phyloP scores from a whole-genome alignment of 2,888 invertebrate species.

The Eumacrocentrus americanus region DNA sequence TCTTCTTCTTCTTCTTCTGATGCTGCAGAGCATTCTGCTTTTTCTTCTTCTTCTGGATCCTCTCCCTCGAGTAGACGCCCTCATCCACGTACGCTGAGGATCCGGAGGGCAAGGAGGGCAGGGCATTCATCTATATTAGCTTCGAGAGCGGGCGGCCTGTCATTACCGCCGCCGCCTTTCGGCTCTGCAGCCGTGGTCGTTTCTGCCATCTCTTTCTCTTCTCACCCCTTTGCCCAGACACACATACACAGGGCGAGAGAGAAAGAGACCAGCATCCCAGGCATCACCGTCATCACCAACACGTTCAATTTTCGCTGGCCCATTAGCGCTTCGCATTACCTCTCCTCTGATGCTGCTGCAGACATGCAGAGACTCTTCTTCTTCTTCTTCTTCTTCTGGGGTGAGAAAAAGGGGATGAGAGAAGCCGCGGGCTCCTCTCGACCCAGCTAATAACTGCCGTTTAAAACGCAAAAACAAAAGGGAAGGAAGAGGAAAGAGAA shows the following conservation, averaged over 20 bases:
- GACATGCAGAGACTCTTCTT: too few relatives aligned
- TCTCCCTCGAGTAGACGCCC: constrained; percentile 16
- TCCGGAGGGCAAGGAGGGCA: constrained; percentile 59
- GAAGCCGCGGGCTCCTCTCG: constrained; percentile 30
- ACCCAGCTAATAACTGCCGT: constrained; percentile 56
- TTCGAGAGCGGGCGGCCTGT: constrained; percentile 62
- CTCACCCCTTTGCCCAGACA: neutral
- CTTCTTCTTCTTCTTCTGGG: too few relatives aligned
- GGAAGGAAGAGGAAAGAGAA: constrained; percentile 20
- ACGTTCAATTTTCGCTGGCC: constrained; percentile 37
- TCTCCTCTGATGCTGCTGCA: constrained; percentile 26
- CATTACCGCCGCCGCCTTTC: constrained; percentile 59
- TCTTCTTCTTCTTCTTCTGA: constrained; percentile 16
- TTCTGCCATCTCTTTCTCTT: constrained; percentile 21
- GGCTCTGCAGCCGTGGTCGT: constrained; percentile 41
- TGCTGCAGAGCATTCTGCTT: constrained; percentile 15
- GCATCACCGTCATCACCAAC: constrained; percentile 38
- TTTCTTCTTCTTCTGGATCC: constrained; percentile 17
- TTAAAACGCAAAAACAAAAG: constrained; percentile 58
- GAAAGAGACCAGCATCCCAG: constrained; percentile 20
- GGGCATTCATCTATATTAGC: constrained; percentile 63
- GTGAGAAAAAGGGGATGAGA: constrained; percentile 39
- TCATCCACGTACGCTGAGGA: constrained; percentile 22
- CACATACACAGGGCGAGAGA: too few relatives aligned
- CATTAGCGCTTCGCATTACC: constrained; percentile 52